Evolutionary conservation across 1,140 invertebrate genomes (phyloP).

Genomic region (Drosophila carrolli): DNA sequence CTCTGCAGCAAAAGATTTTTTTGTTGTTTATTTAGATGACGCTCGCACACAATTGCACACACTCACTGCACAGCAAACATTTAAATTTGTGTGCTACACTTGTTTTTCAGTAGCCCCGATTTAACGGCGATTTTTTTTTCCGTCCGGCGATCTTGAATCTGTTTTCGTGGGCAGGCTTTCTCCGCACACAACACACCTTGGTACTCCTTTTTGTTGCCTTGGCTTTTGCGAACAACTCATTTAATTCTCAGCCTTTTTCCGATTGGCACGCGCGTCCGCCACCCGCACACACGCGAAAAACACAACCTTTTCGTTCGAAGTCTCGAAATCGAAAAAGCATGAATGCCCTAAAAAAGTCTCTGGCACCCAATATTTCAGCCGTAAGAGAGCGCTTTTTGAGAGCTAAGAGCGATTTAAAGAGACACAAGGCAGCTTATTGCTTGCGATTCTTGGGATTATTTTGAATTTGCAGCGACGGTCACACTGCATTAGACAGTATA

Average conservation of each 20-base stretch:
- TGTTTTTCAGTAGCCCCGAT: conserved; percentile 25
- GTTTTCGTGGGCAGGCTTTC: conserved; percentile 21
- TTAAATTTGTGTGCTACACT: conserved; percentile 39
- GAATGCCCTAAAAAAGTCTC: too few relatives aligned
- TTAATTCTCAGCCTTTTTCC: conserved; percentile 35
- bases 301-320: conserved; percentile 16
- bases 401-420: too few relatives aligned
- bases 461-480: too few relatives aligned
- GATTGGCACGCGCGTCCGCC: conserved; percentile 36
- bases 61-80: conserved; percentile 16
- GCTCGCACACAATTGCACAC: conserved; percentile 19
- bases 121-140: conserved; percentile 13
- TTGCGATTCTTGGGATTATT: too few relatives aligned
- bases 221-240: conserved; percentile 14
- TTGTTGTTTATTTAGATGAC: conserved; percentile 27
- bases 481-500: too few relatives aligned
- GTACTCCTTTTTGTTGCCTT: conserved; percentile 2
- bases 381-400: too few relatives aligned
- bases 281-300: conserved; percentile 21
- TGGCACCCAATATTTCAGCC: too few relatives aligned
- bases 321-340: too few relatives aligned
- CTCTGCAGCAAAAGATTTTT: conserved; percentile 16
- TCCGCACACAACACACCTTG: conserved; percentile 30
- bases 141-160: conserved; percentile 5
- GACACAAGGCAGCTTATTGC: too few relatives aligned